Percentiles rank a stretch among this genome's conserved stretches.
Conservation (phyloP, 2,113 vertebrate genomes). For the Melospiza melodia region DNA sequence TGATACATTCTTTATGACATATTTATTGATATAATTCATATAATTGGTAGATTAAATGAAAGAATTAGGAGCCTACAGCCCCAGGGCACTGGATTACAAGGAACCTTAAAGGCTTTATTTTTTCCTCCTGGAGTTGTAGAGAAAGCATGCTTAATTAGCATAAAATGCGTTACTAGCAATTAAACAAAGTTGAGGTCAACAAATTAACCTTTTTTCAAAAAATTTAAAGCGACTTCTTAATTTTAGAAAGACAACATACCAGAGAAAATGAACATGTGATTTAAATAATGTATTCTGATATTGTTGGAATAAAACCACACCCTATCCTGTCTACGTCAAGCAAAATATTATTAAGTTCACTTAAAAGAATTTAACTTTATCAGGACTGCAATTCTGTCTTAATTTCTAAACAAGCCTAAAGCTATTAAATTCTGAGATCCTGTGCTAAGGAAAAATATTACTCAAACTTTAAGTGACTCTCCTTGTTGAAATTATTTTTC, state of each 20-base stretch:
- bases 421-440: not conserved
- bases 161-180: constrained; percentile 67
- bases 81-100: constrained; percentile 49
- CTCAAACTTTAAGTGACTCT: not conserved
- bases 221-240: constrained; percentile 55
- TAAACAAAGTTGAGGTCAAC: constrained; percentile 56
- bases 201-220: constrained; percentile 18
- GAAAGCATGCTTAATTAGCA: constrained; percentile 61
- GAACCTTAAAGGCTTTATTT: constrained; percentile 62
- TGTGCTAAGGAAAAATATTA: not conserved
- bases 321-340: not conserved
- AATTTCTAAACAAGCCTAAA: not conserved
- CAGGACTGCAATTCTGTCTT: not conserved
- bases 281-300: constrained; percentile 16
- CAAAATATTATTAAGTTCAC: not conserved
- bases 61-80: constrained; percentile 43
- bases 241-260: constrained; percentile 18
- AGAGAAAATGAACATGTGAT: not conserved
- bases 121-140: constrained; percentile 49
- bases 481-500: constrained; percentile 12
- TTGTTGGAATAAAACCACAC: not conserved
- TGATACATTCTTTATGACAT: constrained; percentile 19
- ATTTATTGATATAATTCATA: constrained; percentile 65
- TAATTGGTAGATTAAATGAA: constrained; percentile 60
- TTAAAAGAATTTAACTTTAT: not conserved